Base-by-base conservation (phyloP, 2,888 invertebrate genomes). In the Heliconius aoede region DNA sequence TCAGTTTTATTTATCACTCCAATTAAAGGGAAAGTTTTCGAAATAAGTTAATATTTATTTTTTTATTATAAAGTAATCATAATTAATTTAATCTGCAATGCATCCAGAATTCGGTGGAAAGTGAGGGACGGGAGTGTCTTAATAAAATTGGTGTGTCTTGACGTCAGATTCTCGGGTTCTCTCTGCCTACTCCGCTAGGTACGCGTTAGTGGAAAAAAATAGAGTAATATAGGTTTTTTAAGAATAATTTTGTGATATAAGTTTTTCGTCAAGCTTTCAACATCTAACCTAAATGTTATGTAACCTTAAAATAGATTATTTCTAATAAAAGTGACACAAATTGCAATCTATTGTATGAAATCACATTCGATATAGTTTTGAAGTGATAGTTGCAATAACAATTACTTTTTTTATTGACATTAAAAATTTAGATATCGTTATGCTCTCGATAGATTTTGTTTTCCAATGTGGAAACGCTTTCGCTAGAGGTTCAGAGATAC, bases 401-500 rank as follows among this genome's bases (percentile, higher is more conserved):
- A 87, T 86, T 83, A 82, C 80, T 76, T 78, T 83, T 85, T 86
- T 86, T 83, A 82, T 80, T 75, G 79, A 85, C 82, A 86, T 85
- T 85, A 82, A 86, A 62, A 88, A 85, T 87, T 85, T 85, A 82
- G 80, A 84, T n/a, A n/a, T 86, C 83, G 85, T 85, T 86, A 88
- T 82, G 83, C 85, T 74, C 72, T 72, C 72, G 46, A 61, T 61
- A 61, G 85, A 85, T 81, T 85, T 87, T 85, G 85, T 88, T 91
- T 89, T 89, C 85, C 85, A 90, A 86, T 87, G 89, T 86, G 85
- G 85, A 84, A 83, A 81, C 84, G 91, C 93, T 93, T 92, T 93
- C 93, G 90, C 92, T 86, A 21, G 2, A 7, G 18, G 18, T 21
- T 18, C 46, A 82, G 77, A 67, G 78, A 67, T 75, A 76, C 58